phyloP scores from a whole-genome alignment of 2,888 invertebrate genomes.

The Lasioglossum calceatum region DNA sequence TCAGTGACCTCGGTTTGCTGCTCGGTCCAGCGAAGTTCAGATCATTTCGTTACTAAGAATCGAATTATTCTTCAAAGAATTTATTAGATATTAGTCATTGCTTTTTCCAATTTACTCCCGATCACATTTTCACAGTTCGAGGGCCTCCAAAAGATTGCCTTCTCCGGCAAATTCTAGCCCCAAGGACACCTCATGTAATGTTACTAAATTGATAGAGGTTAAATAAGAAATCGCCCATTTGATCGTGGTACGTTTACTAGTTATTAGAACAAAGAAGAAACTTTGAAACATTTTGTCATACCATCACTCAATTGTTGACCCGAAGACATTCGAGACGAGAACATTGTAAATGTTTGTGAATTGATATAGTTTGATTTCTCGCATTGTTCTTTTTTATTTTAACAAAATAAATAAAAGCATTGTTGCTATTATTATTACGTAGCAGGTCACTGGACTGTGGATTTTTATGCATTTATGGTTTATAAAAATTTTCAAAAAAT shows the following conservation, averaged over 20 bases:
- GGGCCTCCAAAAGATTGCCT: no score
- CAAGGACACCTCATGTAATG: no score
- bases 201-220: no score
- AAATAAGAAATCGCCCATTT: no score
- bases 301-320: no score
- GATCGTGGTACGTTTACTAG: no score
- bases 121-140: background rate
- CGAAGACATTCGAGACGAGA: background rate
- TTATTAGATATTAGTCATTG: background rate
- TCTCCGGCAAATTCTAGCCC: no score
- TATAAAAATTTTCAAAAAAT: no score
- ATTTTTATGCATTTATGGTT: no score
- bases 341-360: background rate
- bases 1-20: conserved; percentile 18
- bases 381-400: background rate
- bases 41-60: background rate
- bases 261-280: no score
- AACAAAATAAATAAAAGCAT: background rate
- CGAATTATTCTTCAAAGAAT: background rate
- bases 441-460: background rate
- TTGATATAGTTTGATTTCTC: background rate
- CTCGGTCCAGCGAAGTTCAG: conserved; percentile 11
- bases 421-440: background rate
- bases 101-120: background rate
- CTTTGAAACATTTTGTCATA: no score